These are phyloP conservation scores for Rutilus rutilus DNA, from an alignment of 2,113 vertebrate genomes.

Conservation along the genomic window DNA sequence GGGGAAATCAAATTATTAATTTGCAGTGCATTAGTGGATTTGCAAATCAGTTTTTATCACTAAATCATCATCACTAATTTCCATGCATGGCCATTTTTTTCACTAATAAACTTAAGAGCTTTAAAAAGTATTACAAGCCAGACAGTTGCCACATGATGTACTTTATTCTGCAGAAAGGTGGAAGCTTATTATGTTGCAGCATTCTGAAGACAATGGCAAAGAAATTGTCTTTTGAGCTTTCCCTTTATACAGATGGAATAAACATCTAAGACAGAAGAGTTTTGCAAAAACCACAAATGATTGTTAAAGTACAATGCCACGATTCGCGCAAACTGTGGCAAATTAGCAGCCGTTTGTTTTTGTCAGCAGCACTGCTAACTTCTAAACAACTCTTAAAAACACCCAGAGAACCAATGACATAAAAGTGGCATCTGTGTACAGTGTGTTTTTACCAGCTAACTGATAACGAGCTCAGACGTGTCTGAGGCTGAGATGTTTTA, in stretches of 20 bases:
- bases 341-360: not conserved
- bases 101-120: not conserved
- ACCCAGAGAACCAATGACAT: not conserved
- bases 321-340: not conserved
- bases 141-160: not conserved
- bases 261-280: not conserved
- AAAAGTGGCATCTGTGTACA: not conserved
- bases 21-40: too few relatives aligned
- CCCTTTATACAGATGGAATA: not conserved
- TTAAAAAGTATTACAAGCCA: not conserved
- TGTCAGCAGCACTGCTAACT: conserved; percentile 7
- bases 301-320: not conserved
- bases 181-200: not conserved
- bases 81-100: not conserved
- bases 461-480: not conserved
- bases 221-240: not conserved
- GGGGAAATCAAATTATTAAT: not conserved
- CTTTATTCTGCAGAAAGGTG: not conserved
- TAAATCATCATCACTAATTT: not conserved
- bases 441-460: not conserved
- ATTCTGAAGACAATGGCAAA: not conserved
- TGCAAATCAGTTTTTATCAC: not conserved
- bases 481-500: not conserved
- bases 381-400: not conserved
- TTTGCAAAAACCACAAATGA: not conserved